Evolutionary conservation across 2,113 vertebrate genomes (phyloP).

Genomic region (Plestiodon gilberti): DNA sequence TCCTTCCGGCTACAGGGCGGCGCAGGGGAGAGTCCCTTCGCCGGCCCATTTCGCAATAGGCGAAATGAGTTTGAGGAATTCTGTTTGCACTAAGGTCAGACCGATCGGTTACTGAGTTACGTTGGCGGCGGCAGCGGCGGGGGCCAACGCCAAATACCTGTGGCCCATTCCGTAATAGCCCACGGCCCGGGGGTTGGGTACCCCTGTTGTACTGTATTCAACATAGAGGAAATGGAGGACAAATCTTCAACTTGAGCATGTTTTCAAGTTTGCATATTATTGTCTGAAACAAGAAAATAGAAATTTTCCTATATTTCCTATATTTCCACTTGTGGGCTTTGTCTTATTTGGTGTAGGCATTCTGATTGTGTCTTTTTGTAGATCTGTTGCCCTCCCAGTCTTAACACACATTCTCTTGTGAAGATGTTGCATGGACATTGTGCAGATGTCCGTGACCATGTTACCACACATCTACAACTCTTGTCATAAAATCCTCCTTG

Average conservation of each 20-base stretch:
- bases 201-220: not conserved
- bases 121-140: too few species aligned
- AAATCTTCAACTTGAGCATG: not conserved
- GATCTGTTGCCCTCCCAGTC: not conserved
- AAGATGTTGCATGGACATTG: not conserved
- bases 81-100: too few species aligned
- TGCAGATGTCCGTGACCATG: not conserved
- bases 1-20: too few species aligned
- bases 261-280: not conserved
- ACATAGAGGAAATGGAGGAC: not conserved
- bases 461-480: not conserved
- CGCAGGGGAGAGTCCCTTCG: too few species aligned
- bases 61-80: too few species aligned
- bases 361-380: not conserved
- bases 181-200: too few species aligned
- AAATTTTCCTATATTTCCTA: not conserved
- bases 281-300: not conserved
- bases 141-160: too few species aligned
- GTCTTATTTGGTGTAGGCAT: not conserved
- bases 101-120: too few species aligned
- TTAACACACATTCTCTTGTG: not conserved
- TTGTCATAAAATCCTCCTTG: not conserved
- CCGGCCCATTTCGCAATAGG: too few species aligned
- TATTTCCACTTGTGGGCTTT: not conserved
- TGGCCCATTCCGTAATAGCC: too few species aligned